Conservation (phyloP, 2,888 invertebrate species). For the Drosophila mimetica region DNA sequence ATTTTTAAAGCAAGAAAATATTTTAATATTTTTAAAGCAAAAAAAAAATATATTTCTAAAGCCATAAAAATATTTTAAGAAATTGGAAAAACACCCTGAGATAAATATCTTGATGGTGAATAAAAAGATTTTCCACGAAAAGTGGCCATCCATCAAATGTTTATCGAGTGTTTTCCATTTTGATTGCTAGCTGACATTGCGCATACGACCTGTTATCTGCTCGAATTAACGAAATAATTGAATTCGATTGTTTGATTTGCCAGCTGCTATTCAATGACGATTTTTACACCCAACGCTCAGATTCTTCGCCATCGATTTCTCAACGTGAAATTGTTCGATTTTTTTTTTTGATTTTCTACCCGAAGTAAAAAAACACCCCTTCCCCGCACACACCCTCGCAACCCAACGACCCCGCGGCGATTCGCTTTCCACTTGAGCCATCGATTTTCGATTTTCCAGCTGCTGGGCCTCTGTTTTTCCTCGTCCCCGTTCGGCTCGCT, state of each 20-base stretch:
- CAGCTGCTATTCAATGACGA: constrained; percentile 34
- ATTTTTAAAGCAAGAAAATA: too few relatives aligned
- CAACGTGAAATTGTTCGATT: not conserved
- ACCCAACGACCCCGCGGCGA: not conserved
- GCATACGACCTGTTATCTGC: constrained; percentile 30
- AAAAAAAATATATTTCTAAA: too few relatives aligned
- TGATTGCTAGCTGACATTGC: constrained; percentile 31
- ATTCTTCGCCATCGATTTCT: constrained; percentile 17
- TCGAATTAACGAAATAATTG: constrained; percentile 62
- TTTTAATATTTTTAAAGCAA: too few relatives aligned
- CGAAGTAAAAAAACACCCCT: not conserved
- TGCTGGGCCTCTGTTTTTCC: constrained; percentile 21
- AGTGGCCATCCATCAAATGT: constrained; percentile 20
- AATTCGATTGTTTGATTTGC: constrained; percentile 67
- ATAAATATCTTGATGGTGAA: not conserved
- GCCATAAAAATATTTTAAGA: not conserved
- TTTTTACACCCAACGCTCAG: constrained; percentile 7
- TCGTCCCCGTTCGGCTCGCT: not conserved
- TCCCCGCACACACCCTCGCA: too few relatives aligned
- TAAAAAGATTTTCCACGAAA: not conserved
- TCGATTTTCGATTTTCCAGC: constrained; percentile 64
- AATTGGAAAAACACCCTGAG: not conserved
- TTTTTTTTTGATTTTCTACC: not conserved
- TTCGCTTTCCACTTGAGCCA: constrained; percentile 42
- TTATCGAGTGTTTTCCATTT: constrained; percentile 4